phyloP scores from a whole-genome alignment of 2,113 vertebrate species.

The Orientallactaga bullata region DNA sequence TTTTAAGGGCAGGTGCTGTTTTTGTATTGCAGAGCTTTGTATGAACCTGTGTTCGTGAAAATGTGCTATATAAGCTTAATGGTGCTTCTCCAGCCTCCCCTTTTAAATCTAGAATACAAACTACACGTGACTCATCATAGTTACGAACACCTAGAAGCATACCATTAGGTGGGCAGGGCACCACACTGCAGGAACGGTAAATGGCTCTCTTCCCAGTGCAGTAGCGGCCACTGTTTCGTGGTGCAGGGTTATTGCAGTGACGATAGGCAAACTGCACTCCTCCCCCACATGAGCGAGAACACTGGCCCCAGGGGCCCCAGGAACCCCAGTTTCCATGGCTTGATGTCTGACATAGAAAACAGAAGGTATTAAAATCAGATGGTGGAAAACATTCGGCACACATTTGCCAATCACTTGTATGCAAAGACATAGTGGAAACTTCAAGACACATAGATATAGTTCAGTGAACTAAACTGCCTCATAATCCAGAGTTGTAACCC shows the following conservation, averaged over 20 bases:
- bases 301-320: conserved; percentile 97
- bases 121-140: rapidly evolving
- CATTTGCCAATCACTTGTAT: neutral
- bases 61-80: rapidly evolving
- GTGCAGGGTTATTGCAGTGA: conserved; percentile 97
- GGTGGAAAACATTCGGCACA: neutral
- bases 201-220: conserved; percentile 97
- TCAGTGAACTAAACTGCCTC: neutral
- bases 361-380: neutral
- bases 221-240: conserved; percentile 95
- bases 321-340: conserved; percentile 99
- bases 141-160: conserved; percentile 68
- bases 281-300: conserved; percentile 94
- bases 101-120: neutral
- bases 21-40: neutral
- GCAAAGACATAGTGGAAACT: neutral
- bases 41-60: neutral
- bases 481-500: neutral
- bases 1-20: neutral
- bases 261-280: conserved; percentile 97
- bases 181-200: conserved; percentile 94
- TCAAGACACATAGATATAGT: neutral
- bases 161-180: conserved; percentile 91
- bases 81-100: neutral
- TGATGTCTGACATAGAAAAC: conserved; percentile 90